phyloP scores from a whole-genome alignment of 2,797 vertebrate species.

The Sebastes iracundus region DNA sequence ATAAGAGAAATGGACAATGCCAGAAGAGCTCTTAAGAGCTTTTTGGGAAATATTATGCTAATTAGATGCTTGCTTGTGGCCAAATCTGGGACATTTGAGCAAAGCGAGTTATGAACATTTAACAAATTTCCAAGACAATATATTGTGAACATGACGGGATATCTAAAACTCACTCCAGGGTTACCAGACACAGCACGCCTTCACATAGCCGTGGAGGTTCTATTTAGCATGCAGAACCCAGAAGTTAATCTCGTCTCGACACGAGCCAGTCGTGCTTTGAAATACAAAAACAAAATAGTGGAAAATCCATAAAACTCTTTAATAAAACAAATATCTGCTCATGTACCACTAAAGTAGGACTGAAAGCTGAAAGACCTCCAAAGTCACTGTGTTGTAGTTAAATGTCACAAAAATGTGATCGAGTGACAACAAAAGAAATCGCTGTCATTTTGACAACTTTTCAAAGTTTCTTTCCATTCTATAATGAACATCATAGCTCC shows the following conservation, averaged over 20 bases:
- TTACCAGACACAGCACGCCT: constrained; percentile 60
- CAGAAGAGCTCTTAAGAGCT: constrained; percentile 79
- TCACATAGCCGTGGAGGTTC: constrained; percentile 30
- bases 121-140: constrained; percentile 78
- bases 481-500: background rate
- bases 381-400: background rate
- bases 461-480: background rate
- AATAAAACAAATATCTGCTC: background rate
- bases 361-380: background rate
- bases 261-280: constrained; percentile 43
- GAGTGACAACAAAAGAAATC: too few species aligned
- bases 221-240: constrained; percentile 52
- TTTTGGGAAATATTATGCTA: constrained; percentile 80
- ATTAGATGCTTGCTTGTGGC: constrained; percentile 79
- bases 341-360: background rate
- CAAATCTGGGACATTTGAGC: constrained; percentile 76
- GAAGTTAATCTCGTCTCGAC: constrained; percentile 56
- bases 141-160: constrained; percentile 68
- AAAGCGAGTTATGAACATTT: constrained; percentile 76
- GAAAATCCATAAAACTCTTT: background rate
- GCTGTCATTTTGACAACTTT: background rate
- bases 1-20: constrained; percentile 78
- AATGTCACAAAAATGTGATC: too few species aligned
- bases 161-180: constrained; percentile 65
- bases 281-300: constrained; percentile 46